Conservation (phyloP, 2,888 invertebrate genomes). For the Helleia helle region DNA sequence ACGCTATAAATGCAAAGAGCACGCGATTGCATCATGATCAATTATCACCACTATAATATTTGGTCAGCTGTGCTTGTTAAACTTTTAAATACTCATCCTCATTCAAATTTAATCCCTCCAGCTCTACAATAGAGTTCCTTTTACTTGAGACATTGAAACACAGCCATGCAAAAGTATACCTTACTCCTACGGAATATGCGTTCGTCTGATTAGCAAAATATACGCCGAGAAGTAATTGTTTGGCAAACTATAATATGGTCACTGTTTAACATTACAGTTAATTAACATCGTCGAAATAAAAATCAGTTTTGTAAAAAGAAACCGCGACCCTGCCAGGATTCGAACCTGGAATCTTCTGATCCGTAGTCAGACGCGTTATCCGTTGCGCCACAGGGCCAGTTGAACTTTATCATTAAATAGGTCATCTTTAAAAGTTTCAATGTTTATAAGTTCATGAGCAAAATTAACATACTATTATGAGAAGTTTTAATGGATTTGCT, state of each 20-base stretch:
- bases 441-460: too few relatives aligned
- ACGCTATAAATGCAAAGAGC: conserved; percentile 38
- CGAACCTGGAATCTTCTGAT: conserved; percentile 80
- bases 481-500: too few relatives aligned
- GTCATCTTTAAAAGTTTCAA: too few relatives aligned
- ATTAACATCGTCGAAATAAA: conserved; percentile 36
- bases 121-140: conserved; percentile 15
- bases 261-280: conserved; percentile 44
- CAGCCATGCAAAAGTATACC: conserved; percentile 31
- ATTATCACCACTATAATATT: conserved; percentile 71
- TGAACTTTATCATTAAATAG: background rate
- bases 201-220: conserved; percentile 24
- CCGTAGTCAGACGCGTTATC: conserved; percentile 83
- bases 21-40: conserved; percentile 69
- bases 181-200: conserved; percentile 30
- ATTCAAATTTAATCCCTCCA: conserved; percentile 17
- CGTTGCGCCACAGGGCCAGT: conserved; percentile 78
- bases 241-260: conserved; percentile 51
- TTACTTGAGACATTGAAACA: background rate
- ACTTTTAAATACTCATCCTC: conserved; percentile 26
- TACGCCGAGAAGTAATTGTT: conserved; percentile 36
- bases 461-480: too few relatives aligned
- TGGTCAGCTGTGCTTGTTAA: conserved; percentile 65
- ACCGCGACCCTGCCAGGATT: conserved; percentile 75
- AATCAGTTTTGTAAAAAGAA: conserved; percentile 20